Conservation (phyloP, 1,140 invertebrate species). For the Drosophila ogumai region DNA sequence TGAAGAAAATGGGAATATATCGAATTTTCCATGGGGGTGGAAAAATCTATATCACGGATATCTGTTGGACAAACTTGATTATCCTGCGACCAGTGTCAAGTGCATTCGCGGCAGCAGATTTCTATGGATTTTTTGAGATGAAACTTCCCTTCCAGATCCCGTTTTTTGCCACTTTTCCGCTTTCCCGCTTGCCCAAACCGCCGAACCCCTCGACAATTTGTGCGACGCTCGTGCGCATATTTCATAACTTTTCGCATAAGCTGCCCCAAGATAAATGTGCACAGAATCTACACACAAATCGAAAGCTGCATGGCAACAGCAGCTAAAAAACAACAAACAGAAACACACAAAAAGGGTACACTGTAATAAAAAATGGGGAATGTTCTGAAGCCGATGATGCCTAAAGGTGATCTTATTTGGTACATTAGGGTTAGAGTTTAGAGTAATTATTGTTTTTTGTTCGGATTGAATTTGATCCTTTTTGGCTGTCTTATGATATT, state of each 20-base stretch:
- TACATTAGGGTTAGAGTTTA: too few relatives aligned
- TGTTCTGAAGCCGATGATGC: neutral
- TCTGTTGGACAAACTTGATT: conserved; percentile 22
- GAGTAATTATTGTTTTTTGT: too few relatives aligned
- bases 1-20: conserved; percentile 10
- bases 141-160: neutral
- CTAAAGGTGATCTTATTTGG: neutral
- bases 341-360: conserved; percentile 26
- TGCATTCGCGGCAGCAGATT: conserved; percentile 38
- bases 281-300: conserved; percentile 78
- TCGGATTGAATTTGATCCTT: too few relatives aligned
- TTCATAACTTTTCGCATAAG: conserved; percentile 84
- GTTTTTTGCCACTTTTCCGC: neutral
- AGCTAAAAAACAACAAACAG: conserved; percentile 40
- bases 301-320: conserved; percentile 74
- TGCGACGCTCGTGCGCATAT: conserved; percentile 77
- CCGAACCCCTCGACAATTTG: conserved; percentile 62
- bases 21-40: conserved; percentile 4
- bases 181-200: neutral
- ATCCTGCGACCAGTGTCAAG: conserved; percentile 42
- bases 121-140: conserved; percentile 1
- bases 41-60: conserved; percentile 2
- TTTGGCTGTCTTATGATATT: too few relatives aligned
- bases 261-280: conserved; percentile 82
- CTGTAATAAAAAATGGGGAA: conserved; percentile 3